A percentile compares a stretch with the other conserved stretches of the same genome.
These are phyloP conservation scores for Blennius ocellaris DNA, from an alignment of 2,113 vertebrate species.

Conservation along the genomic window DNA sequence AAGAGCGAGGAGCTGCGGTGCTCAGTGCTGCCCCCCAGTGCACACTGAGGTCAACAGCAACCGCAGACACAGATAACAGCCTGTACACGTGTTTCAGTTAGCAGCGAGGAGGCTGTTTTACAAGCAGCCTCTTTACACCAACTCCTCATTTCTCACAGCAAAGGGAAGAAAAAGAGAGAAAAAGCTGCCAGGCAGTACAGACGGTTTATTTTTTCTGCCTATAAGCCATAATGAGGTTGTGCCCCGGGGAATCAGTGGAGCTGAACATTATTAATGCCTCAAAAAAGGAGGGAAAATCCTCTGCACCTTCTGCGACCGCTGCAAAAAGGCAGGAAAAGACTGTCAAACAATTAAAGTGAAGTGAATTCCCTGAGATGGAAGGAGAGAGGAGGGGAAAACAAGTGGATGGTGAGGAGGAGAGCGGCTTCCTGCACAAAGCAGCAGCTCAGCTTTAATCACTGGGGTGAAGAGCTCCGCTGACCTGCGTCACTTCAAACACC, in stretches of 20 bases:
- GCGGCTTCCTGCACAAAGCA: constrained; percentile 45
- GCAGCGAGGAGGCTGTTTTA: constrained; percentile 56
- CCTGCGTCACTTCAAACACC: too few relatives aligned
- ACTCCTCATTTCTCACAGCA: constrained; percentile 57
- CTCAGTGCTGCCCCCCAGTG: constrained; percentile 93
- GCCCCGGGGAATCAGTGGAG: constrained; percentile 83
- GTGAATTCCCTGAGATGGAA: constrained; percentile 86
- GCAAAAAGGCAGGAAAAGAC: constrained; percentile 86
- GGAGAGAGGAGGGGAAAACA: neutral
- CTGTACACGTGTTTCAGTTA: constrained; percentile 62
- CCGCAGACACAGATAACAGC: constrained; percentile 54
- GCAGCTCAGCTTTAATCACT: too few relatives aligned
- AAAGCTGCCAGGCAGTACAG: constrained; percentile 64
- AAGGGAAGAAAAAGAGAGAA: constrained; percentile 28
- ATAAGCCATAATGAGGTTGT: constrained; percentile 85
- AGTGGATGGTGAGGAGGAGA: constrained; percentile 43
- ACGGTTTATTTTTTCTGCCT: constrained; percentile 76
- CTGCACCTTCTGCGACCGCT: constrained; percentile 80
- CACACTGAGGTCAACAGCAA: constrained; percentile 68
- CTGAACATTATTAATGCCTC: constrained; percentile 85
- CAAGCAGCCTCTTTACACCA: constrained; percentile 60
- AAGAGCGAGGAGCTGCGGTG: neutral
- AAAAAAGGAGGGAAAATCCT: constrained; percentile 76
- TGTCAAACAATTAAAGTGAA: constrained; percentile 88
- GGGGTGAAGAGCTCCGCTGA: too few relatives aligned